Conservation (phyloP, 2,888 invertebrate species). For the Noctua comes region DNA sequence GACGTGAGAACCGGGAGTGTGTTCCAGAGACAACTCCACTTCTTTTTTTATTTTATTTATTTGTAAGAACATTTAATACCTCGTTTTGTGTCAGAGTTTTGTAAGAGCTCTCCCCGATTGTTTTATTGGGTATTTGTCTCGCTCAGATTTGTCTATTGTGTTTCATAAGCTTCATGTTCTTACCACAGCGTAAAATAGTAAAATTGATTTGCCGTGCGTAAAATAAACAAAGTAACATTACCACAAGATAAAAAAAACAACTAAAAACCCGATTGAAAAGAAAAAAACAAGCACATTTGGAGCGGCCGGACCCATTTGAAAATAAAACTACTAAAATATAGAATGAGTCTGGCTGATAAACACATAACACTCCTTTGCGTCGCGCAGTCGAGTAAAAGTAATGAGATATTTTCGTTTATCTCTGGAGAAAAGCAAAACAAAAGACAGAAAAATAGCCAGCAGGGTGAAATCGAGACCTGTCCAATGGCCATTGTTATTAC, state of each 20-base stretch:
- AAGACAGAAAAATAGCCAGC: constrained; percentile 46
- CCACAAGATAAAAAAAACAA: no score
- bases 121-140: constrained; percentile 27
- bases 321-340: no score
- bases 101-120: constrained; percentile 32
- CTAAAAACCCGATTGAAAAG: no score
- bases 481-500: constrained; percentile 31
- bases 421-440: constrained; percentile 30
- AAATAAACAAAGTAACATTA: not conserved
- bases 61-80: constrained; percentile 57
- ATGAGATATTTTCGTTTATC: constrained; percentile 19
- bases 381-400: constrained; percentile 3
- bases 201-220: not conserved
- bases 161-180: not conserved
- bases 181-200: not conserved
- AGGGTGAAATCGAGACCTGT: constrained; percentile 50
- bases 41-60: constrained; percentile 51
- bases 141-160: constrained; percentile 13
- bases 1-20: constrained; percentile 74
- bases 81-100: constrained; percentile 38
- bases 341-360: not conserved
- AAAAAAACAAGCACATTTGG: no score
- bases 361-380: not conserved
- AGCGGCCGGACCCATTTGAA: no score
- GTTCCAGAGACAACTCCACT: constrained; percentile 64